Conservation (phyloP, 2,888 invertebrate genomes). For the Drosophila formosana region DNA sequence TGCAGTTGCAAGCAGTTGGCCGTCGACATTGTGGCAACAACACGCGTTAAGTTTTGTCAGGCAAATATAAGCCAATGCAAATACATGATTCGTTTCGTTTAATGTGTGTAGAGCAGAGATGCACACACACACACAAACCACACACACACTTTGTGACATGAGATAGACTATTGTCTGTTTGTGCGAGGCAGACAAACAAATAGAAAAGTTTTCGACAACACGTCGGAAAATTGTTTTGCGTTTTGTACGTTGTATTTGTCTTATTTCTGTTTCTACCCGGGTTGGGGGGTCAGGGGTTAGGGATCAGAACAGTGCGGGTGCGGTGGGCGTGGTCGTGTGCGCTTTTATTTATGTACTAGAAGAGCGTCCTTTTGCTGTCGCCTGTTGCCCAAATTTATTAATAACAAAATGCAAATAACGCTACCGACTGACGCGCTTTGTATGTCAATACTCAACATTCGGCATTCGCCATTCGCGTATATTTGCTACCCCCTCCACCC, state of each 20-base stretch:
- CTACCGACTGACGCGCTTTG: constrained; percentile 47
- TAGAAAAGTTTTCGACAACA: constrained; percentile 50
- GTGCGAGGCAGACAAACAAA: constrained; percentile 45
- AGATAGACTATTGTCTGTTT: constrained; percentile 20
- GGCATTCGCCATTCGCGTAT: constrained; percentile 26
- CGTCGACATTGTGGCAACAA: constrained; percentile 48
- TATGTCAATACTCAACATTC: constrained; percentile 9
- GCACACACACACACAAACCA: constrained; percentile 10
- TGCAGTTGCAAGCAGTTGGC: background rate
- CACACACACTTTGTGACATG: constrained; percentile 3
- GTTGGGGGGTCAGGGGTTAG: background rate
- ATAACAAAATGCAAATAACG: constrained; percentile 75
- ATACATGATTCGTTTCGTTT: constrained; percentile 57
- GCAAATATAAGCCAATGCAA: constrained; percentile 75
- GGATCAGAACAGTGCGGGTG: background rate
- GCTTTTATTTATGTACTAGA: constrained; percentile 34
- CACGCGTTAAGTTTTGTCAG: constrained; percentile 42
- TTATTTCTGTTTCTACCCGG: constrained; percentile 2
- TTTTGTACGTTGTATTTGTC: constrained; percentile 33
- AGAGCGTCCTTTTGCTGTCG: constrained; percentile 51
- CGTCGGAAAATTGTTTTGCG: constrained; percentile 55
- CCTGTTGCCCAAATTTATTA: constrained; percentile 62
- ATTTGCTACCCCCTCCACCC: background rate
- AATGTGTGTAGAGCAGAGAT: constrained; percentile 36
- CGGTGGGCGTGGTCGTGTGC: constrained; percentile 3